Percentiles rank a stretch among this genome's conserved stretches.
These are phyloP conservation scores for Palythoa caribaeorum DNA, from an alignment of 92 coral and sea anemone genomes.

Conservation along the genomic window DNA sequence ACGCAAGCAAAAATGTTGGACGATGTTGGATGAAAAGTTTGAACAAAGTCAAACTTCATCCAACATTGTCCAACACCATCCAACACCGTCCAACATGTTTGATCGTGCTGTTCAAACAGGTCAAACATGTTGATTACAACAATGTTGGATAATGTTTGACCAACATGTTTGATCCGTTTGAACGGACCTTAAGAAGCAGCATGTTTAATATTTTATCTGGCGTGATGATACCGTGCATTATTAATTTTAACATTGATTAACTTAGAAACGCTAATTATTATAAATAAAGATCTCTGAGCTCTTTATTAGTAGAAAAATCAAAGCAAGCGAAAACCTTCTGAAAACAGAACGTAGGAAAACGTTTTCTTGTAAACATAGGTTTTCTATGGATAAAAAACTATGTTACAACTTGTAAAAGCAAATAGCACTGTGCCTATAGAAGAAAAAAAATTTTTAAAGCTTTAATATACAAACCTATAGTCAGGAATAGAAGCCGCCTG, in stretches of 20 bases:
- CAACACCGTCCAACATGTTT: too few species aligned
- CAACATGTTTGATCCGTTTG: too few species aligned
- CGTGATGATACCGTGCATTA: background rate
- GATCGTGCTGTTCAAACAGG: too few species aligned
- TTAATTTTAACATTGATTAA: background rate
- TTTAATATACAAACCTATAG: constrained; percentile 77
- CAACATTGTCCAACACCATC: too few species aligned
- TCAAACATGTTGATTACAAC: too few species aligned
- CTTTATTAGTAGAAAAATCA: background rate
- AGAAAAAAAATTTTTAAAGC: background rate
- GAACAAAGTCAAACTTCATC: too few species aligned
- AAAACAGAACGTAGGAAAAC: background rate
- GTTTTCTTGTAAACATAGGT: too few species aligned
- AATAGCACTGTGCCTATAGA: background rate
- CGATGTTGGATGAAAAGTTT: too few species aligned
- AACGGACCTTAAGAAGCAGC: too few species aligned
- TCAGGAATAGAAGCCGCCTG: constrained; percentile 99
- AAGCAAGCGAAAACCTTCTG: background rate
- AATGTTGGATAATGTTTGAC: too few species aligned
- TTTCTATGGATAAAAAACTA: too few species aligned
- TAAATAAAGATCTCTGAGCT: background rate
- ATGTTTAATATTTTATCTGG: background rate
- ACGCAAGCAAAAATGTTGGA: too few species aligned
- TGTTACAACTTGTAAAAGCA: background rate
- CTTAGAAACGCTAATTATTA: background rate